These are phyloP conservation scores for Ruditapes philippinarum DNA, from an alignment of 1,140 invertebrate genomes.

Conservation along the genomic window DNA sequence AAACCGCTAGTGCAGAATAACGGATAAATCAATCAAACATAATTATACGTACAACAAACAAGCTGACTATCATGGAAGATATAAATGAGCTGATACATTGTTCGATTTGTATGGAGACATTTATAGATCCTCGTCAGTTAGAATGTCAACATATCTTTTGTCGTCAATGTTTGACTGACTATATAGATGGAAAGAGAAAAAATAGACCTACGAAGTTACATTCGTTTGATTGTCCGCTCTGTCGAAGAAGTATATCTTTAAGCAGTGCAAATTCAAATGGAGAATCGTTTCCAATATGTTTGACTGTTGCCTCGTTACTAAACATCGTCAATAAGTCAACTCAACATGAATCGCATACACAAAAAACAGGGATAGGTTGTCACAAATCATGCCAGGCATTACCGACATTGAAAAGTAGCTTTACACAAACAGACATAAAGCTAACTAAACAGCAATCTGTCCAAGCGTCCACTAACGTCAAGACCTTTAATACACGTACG, in stretches of 20 bases:
- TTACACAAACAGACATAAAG: no score
- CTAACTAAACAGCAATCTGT: no score
- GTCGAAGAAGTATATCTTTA: not conserved
- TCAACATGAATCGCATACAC: not conserved
- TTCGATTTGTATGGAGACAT: not conserved
- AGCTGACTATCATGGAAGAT: no score
- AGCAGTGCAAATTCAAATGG: not conserved
- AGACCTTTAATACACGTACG: no score
- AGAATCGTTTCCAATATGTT: not conserved
- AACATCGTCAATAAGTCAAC: not conserved
- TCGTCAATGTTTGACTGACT: not conserved
- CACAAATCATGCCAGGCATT: no score
- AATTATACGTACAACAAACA: no score
- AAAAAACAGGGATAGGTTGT: not conserved
- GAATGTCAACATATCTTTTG: not conserved
- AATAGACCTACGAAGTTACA: not conserved
- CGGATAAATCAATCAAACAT: no score
- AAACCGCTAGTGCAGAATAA: no score
- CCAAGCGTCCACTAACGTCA: no score
- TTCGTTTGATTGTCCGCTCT: not conserved
- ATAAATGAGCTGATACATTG: not conserved
- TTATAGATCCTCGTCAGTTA: not conserved
- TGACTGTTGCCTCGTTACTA: not conserved
- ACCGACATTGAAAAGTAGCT: no score
- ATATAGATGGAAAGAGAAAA: not conserved